Percentiles rank a stretch among this genome's conserved stretches.
These are phyloP conservation scores for Molanna angustata DNA, from an alignment of 2,888 invertebrate genomes.

Conservation along the genomic window DNA sequence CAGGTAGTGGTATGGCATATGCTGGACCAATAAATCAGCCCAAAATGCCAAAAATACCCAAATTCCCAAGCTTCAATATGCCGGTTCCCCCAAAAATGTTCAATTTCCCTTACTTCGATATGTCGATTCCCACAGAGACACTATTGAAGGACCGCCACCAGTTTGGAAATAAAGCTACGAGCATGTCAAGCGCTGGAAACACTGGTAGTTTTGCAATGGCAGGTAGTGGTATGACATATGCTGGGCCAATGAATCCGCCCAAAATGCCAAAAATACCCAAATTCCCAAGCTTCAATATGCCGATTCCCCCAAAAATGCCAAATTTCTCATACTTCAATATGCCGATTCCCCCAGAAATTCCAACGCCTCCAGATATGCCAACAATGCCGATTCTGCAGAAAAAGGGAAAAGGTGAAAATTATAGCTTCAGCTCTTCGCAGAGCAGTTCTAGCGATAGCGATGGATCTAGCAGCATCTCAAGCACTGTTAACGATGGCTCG, in stretches of 20 bases:
- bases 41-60: neutral
- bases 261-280: no score
- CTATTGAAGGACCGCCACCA: no score
- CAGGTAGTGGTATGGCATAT: neutral
- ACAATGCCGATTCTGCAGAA: neutral
- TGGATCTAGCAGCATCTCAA: slow-evolving; percentile 16
- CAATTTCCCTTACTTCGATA: no score
- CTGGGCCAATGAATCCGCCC: neutral
- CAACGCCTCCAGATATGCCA: neutral
- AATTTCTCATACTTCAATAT: no score
- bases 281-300: no score
- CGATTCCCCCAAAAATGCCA: neutral
- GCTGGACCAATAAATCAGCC: neutral
- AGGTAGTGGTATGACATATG: neutral
- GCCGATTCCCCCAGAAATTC: neutral
- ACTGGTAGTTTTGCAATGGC: neutral
- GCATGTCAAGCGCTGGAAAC: no score
- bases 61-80: neutral
- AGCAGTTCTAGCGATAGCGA: slow-evolving; percentile 12
- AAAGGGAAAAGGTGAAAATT: neutral
- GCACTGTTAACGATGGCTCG: slow-evolving; percentile 15
- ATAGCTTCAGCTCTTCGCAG: slow-evolving; percentile 8
- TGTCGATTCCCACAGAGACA: no score
- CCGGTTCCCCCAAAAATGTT: neutral
- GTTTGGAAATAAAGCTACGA: no score